Evolutionary conservation across 1,140 invertebrate genomes (phyloP), one percentile per base, ranked within the genome.

Genomic region (Bombyx mandarina): DNA sequence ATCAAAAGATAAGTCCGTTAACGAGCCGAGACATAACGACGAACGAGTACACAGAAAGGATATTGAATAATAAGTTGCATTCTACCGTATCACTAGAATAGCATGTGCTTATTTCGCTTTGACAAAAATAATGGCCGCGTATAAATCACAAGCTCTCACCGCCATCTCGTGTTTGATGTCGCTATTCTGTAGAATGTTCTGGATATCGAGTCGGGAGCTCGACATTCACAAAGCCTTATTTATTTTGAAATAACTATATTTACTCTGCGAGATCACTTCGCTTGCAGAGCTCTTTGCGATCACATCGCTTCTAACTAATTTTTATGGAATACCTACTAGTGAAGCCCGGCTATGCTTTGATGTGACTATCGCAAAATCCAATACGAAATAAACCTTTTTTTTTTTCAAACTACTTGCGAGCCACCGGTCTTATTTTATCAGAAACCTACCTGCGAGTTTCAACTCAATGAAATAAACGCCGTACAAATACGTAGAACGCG

Each of bases 201-300:
- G 57, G n/a, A 26, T 48, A 59, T 49, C 59, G 56, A 53, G 52
- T 45, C 56, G 51, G 56, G 53, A 62, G 54, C 60, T 42, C 54
- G 54, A 57, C 42, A 57, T 57, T 60, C 60, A 69, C 62, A 66
- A 72, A 76, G 71, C 69, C 66, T 67, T 76, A 71, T 74, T 76
- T 74, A 70, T 74, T 70, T 66, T 61, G 61, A 69, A 74, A 76
- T 70, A 73, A 72, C 72, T 73, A 66, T 73, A 66, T 71, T 72
- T 67, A 69, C 62, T 63, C 56, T 52, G 49, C 57, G 52, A 63
- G 52, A 76, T 68, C 65, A 71, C 66, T 71, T 57, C 55, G 48
- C 26, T 35, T 35, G 26, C 26, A 35, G 26, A 35, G 4, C 26
- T 35, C 26, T 35, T 35, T 35, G 2, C 26, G 26, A 35, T 35